These are phyloP conservation scores for Pituophis catenifer DNA, from an alignment of 2,113 vertebrate genomes.

Conservation along the genomic window DNA sequence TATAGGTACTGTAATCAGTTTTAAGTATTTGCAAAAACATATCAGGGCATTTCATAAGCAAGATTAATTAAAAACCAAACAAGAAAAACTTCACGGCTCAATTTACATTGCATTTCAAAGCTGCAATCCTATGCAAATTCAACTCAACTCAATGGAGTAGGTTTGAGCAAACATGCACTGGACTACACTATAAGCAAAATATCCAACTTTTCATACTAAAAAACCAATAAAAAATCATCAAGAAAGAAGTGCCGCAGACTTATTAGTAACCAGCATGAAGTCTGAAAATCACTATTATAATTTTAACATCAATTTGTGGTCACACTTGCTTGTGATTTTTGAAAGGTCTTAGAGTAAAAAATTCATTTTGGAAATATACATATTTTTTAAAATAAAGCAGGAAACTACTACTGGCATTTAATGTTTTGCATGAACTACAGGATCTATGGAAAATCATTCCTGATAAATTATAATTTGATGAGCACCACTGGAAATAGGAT, in stretches of 20 bases:
- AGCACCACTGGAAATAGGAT: background rate
- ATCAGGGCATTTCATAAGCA: background rate
- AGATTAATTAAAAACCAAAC: background rate
- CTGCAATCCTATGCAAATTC: background rate
- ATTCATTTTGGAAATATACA: background rate
- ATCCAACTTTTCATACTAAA: background rate
- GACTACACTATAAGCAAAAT: background rate
- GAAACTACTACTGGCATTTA: background rate
- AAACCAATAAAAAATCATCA: background rate
- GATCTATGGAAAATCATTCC: slow-evolving; percentile 4
- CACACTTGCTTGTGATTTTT: slow-evolving; percentile 23
- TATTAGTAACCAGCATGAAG: background rate
- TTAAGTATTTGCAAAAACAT: background rate
- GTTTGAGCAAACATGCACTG: background rate
- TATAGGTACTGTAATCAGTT: background rate
- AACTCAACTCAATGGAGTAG: background rate
- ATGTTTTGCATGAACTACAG: slow-evolving; percentile 1
- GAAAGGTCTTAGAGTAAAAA: background rate
- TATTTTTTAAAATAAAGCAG: background rate
- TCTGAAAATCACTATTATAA: background rate
- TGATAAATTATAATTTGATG: slow-evolving; percentile 13
- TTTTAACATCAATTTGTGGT: background rate
- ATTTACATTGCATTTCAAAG: background rate
- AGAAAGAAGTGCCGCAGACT: background rate
- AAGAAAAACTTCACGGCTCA: background rate